Evolutionary conservation across 2,113 vertebrate genomes (phyloP).

Genomic region (Pelodiscus sinensis): DNA sequence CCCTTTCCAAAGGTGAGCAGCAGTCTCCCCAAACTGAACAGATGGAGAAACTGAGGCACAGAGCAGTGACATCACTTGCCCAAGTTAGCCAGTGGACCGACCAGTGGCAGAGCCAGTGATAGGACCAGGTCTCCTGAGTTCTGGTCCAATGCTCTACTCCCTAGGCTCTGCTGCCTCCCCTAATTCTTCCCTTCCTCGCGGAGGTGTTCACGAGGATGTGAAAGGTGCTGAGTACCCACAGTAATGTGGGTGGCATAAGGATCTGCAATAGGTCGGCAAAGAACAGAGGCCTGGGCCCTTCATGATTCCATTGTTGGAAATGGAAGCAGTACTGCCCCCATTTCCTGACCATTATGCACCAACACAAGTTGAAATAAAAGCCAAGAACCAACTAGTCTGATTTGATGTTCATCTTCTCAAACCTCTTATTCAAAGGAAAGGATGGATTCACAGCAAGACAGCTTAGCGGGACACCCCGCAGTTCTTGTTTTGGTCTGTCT

Average conservation of each 20-base stretch:
- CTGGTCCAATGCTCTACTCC: background rate
- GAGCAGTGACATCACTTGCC: no score
- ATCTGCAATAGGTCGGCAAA: background rate
- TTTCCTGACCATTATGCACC: background rate
- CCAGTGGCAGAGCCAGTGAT: no score
- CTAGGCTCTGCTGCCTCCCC: background rate
- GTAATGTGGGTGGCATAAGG: background rate
- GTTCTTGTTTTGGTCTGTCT: background rate
- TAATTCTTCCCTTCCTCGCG: background rate
- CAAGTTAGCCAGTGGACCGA: background rate
- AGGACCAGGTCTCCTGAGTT: background rate
- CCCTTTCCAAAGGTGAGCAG: no score
- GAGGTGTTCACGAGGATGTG: rapidly evolving
- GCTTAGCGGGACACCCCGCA: background rate
- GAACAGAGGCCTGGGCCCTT: rapidly evolving
- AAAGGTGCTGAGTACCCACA: rapidly evolving
- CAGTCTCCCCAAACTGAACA: no score
- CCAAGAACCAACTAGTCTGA: background rate
- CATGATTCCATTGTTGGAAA: slow-evolving; percentile 42
- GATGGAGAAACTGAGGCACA: no score
- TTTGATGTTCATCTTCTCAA: background rate
- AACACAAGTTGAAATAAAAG: background rate
- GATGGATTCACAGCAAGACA: rapidly evolving
- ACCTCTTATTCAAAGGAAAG: background rate
- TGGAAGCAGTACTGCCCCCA: slow-evolving; percentile 12